Evolutionary conservation across 2,888 invertebrate genomes (phyloP), one percentile per base, ranked within the genome.

Genomic region (Mayetiola destructor): DNA sequence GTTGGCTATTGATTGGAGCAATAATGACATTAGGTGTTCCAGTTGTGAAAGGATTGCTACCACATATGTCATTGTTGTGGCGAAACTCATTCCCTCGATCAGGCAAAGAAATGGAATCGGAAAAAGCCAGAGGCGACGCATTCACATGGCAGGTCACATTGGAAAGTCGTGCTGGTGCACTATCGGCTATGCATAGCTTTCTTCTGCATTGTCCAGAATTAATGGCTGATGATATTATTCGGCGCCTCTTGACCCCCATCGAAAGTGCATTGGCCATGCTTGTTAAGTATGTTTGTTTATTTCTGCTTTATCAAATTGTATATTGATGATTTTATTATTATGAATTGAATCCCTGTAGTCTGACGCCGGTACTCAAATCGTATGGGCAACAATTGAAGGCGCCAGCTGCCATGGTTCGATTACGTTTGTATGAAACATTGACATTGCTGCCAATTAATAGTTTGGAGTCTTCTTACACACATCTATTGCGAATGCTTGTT

Each of bases 121-220:
- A 99, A 73, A 95, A 95, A 65, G 84, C 90, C 16, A 78, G 97
- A 65, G 88, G 94, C 8, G 97, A 99, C 74, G 90, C 94, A 0
- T 96, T 97, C 69, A 97, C 97, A n/a, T 97, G 97, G 97, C 92
- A 93, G 78, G 86, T 97, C 40, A 95, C 96, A 0, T 73, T 99
- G 57, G 96, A 97, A 74, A 94, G 94, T 2, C 80, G 97, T 42
- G 93, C 96, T 3, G 97, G 97, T 0, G 97, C 97, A 1, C 73
- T 99, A 12, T 92, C 94, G 42, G 93, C 96, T 0, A 86, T 99
- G 81, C 87, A 93, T 68, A 94, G 94, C 70, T 85, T 99, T 68
- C 74, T 97, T 40, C 77, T 85, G 32, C 86, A 95, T 70, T 96
- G 94, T 65, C 86, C 89, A 0, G 91, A 95, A 62, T 74, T 97